Evolutionary conservation across 2,888 invertebrate species (phyloP).

Genomic region (Chromoteleia sp.): DNA sequence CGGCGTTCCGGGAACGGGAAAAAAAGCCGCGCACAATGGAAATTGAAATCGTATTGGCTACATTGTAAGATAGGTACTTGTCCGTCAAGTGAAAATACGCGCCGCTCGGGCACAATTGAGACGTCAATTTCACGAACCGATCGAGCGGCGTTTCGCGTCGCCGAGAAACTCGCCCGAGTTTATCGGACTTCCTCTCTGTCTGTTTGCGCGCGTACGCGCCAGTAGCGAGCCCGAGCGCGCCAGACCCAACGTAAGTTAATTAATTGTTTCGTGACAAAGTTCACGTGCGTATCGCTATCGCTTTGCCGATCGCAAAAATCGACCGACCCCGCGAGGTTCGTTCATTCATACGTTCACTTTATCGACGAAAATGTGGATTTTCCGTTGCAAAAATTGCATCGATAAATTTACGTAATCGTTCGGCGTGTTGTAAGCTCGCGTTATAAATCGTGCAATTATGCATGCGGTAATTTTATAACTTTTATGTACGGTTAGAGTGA

Average conservation of each 20-base stretch:
- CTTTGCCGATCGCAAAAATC: slow-evolving; percentile 9
- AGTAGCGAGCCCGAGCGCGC: slow-evolving; percentile 14
- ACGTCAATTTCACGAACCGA: slow-evolving; percentile 49
- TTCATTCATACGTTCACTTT: slow-evolving; percentile 19
- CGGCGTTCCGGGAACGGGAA: slow-evolving; percentile 24
- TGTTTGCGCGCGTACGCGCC: too few species aligned
- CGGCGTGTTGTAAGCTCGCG: too few species aligned
- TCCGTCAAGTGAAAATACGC: slow-evolving; percentile 49
- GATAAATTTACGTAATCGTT: too few species aligned
- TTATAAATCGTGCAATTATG: too few species aligned
- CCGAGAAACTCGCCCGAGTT: slow-evolving; percentile 40
- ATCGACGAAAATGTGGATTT: too few species aligned
- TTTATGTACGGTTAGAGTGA: too few species aligned
- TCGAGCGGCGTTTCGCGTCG: slow-evolving; percentile 24
- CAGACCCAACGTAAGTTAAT: slow-evolving; percentile 39
- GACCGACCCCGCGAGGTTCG: too few species aligned
- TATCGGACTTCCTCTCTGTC: slow-evolving; percentile 51
- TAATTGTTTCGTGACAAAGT: slow-evolving; percentile 54
- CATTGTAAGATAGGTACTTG: slow-evolving; percentile 41
- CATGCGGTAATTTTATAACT: too few species aligned
- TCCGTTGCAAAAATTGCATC: too few species aligned
- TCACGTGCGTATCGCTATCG: slow-evolving; percentile 38
- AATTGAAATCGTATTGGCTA: slow-evolving; percentile 44
- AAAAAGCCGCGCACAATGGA: slow-evolving; percentile 38
- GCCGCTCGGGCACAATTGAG: slow-evolving; percentile 43